These are phyloP conservation scores for Pachydiplax longipennis DNA, from an alignment of 2,888 invertebrate species.

Conservation along the genomic window DNA sequence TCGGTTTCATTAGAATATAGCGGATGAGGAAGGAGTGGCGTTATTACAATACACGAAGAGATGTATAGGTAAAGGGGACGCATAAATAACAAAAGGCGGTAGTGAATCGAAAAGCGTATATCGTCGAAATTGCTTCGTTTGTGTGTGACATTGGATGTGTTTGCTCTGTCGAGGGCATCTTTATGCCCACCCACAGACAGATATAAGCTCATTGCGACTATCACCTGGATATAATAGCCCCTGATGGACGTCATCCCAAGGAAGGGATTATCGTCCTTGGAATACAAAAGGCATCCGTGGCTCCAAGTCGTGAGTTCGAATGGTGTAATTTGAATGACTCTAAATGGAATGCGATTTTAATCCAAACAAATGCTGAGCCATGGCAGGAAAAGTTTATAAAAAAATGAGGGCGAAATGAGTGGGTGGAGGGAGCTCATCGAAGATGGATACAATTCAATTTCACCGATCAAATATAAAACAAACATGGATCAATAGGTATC, in stretches of 20 bases:
- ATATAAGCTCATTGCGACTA: slow-evolving; percentile 33
- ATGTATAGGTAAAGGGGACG: neutral
- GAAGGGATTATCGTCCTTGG: neutral
- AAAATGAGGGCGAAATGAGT: neutral
- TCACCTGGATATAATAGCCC: slow-evolving; percentile 27
- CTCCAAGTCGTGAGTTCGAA: neutral
- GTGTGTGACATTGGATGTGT: slow-evolving; percentile 42
- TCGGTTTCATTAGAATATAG: slow-evolving; percentile 36
- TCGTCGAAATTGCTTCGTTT: slow-evolving; percentile 43
- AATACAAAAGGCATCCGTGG: neutral
- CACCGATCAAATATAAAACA: no score
- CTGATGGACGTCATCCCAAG: slow-evolving; percentile 9
- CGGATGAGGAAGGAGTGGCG: neutral
- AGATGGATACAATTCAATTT: no score
- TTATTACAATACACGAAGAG: slow-evolving; percentile 35
- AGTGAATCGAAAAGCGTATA: slow-evolving; percentile 45
- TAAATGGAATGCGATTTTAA: neutral
- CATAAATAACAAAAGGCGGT: slow-evolving; percentile 41
- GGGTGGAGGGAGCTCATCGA: neutral
- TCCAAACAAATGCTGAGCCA: neutral
- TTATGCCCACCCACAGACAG: neutral
- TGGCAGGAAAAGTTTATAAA: neutral
- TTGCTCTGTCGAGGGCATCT: slow-evolving; percentile 42
- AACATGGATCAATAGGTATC: no score
- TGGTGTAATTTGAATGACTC: neutral